Evolutionary conservation across 2,797 vertebrate genomes (phyloP).

Genomic region (Enteromius mattozi): DNA sequence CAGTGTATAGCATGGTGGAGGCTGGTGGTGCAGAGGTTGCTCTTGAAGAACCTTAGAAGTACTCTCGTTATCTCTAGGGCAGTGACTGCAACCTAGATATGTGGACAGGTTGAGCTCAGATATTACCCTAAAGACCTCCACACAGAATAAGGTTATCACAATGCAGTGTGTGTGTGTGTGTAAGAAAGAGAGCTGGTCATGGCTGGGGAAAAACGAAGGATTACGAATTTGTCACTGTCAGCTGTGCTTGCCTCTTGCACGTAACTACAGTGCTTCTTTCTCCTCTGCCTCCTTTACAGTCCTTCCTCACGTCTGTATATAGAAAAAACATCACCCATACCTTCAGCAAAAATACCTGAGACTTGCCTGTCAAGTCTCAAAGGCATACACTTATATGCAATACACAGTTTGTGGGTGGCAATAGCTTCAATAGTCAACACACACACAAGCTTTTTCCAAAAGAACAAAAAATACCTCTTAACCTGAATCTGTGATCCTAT

Average conservation of each 20-base stretch:
- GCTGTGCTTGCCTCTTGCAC: constrained; percentile 48
- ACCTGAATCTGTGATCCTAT: neutral
- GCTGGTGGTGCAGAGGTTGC: constrained; percentile 43
- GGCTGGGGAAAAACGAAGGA: constrained; percentile 42
- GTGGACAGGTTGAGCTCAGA: constrained; percentile 42
- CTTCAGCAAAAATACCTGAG: constrained; percentile 22
- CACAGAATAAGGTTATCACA: constrained; percentile 55
- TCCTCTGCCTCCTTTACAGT: constrained; percentile 26
- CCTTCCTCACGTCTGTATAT: constrained; percentile 8
- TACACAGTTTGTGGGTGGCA: neutral
- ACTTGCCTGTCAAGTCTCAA: constrained; percentile 20
- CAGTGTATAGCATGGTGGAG: constrained; percentile 15
- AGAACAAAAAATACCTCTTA: constrained; percentile 1
- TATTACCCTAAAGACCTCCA: constrained; percentile 54
- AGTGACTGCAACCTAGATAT: constrained; percentile 52
- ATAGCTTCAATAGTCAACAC: neutral
- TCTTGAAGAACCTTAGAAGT: constrained; percentile 41
- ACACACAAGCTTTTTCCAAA: neutral
- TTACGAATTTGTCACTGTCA: constrained; percentile 64
- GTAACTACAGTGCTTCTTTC: constrained; percentile 45
- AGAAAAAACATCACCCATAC: constrained; percentile 24
- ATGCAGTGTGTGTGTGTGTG: constrained; percentile 8
- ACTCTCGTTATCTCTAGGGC: constrained; percentile 46
- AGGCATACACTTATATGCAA: neutral
- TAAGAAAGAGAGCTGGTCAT: constrained; percentile 47